phyloP scores from a whole-genome alignment of 2,113 vertebrate species.

The Halichoerus grypus region DNA sequence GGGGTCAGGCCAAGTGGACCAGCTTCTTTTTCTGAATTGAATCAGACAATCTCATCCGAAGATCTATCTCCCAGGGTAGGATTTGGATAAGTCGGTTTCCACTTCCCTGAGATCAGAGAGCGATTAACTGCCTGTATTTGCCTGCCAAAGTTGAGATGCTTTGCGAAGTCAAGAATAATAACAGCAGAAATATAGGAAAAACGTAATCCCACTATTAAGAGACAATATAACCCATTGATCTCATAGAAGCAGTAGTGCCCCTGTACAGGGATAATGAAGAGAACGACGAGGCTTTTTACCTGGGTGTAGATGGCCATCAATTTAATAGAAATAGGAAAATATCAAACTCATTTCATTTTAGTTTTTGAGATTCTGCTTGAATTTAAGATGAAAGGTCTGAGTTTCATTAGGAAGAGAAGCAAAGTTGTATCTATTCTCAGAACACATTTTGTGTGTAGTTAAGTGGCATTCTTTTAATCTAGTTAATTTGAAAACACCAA shows the following conservation, averaged over 20 bases:
- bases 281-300: conserved; percentile 54
- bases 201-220: conserved; percentile 62
- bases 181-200: conserved; percentile 58
- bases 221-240: conserved; percentile 13
- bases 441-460: conserved; percentile 65
- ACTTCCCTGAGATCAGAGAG: conserved; percentile 54
- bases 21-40: conserved; percentile 63
- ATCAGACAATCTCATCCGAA: conserved; percentile 29
- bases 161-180: conserved; percentile 63
- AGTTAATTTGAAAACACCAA: conserved; percentile 78
- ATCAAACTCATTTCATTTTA: conserved; percentile 71
- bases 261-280: conserved; percentile 55
- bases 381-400: conserved; percentile 68
- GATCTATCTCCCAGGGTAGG: not conserved
- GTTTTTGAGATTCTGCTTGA: conserved; percentile 57
- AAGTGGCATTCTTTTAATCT: conserved; percentile 79
- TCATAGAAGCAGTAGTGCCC: conserved; percentile 52
- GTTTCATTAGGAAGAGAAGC: conserved; percentile 75
- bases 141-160: conserved; percentile 45
- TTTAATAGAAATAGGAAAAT: conserved; percentile 70
- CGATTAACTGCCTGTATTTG: conserved; percentile 48
- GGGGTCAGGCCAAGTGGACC: conserved; percentile 28
- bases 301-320: conserved; percentile 51
- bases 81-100: conserved; percentile 43
- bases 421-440: conserved; percentile 51